phyloP scores from a whole-genome alignment of 2,113 vertebrate genomes.

The Oreocharis arfaki region DNA sequence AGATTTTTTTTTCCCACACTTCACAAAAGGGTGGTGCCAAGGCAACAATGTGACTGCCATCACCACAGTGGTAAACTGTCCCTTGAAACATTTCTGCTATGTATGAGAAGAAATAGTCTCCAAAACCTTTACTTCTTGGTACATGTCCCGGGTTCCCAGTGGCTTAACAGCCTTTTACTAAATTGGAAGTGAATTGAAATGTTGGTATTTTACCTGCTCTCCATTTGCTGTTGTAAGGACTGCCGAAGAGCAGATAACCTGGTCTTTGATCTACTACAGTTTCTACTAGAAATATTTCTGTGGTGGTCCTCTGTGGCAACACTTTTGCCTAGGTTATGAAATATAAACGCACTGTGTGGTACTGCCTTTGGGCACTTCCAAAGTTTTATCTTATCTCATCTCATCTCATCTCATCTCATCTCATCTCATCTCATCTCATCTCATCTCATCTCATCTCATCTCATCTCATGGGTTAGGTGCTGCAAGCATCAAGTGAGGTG shows the following conservation, averaged over 20 bases:
- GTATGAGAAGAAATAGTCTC: not conserved
- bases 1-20: not conserved
- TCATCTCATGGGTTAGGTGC: not conserved
- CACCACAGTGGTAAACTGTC: not conserved
- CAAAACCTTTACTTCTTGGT: not conserved
- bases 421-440: not conserved
- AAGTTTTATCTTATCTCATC: not conserved
- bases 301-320: not conserved
- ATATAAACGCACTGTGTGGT: not conserved
- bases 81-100: not conserved
- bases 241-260: not conserved
- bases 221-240: not conserved
- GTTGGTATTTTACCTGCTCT: not conserved
- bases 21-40: not conserved
- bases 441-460: not conserved
- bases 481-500: not conserved
- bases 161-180: not conserved
- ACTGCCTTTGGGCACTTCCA: not conserved
- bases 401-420: not conserved
- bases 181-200: not conserved
- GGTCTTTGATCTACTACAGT: not conserved
- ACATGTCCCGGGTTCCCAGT: not conserved
- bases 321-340: not conserved
- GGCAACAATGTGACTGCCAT: not conserved
- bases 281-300: not conserved